These are phyloP conservation scores for Euura saliciscinereae DNA, from an alignment of 1,140 invertebrate genomes.

Conservation along the genomic window DNA sequence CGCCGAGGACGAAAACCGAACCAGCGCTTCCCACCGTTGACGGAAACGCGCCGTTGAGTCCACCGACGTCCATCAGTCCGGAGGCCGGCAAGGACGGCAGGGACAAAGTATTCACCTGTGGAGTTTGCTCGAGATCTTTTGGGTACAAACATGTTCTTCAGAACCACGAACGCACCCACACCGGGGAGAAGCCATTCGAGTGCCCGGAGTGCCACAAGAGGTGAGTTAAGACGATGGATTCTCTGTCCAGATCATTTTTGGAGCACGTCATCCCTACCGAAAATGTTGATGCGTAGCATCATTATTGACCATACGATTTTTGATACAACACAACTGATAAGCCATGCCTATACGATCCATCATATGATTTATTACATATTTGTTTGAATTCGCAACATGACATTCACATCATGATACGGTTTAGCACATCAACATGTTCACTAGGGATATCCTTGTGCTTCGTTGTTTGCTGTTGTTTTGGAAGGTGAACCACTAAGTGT, in stretches of 20 bases:
- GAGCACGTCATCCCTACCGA: neutral
- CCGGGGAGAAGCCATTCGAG: conserved; percentile 95
- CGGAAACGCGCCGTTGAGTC: conserved; percentile 53
- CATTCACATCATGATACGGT: too few species aligned
- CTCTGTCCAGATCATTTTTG: neutral
- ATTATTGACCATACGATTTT: too few species aligned
- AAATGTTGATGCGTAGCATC: neutral
- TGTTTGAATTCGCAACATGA: too few species aligned
- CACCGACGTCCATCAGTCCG: conserved; percentile 51
- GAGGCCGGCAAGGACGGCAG: conserved; percentile 62
- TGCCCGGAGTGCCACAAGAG: conserved; percentile 93
- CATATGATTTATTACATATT: too few species aligned
- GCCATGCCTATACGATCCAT: too few species aligned
- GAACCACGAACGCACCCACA: conserved; percentile 96
- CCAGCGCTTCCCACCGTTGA: conserved; percentile 35
- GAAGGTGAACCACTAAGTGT: too few species aligned
- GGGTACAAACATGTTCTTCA: conserved; percentile 95
- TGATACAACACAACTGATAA: too few species aligned
- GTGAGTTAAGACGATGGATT: conserved; percentile 23
- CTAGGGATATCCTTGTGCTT: too few species aligned
- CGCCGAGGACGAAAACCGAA: conserved; percentile 45
- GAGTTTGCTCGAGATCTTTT: conserved; percentile 84
- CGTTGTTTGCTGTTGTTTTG: too few species aligned
- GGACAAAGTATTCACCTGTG: conserved; percentile 87
- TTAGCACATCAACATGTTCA: too few species aligned